Conservation (phyloP, 2,113 vertebrate species). For the Cryptotis parvus region DNA sequence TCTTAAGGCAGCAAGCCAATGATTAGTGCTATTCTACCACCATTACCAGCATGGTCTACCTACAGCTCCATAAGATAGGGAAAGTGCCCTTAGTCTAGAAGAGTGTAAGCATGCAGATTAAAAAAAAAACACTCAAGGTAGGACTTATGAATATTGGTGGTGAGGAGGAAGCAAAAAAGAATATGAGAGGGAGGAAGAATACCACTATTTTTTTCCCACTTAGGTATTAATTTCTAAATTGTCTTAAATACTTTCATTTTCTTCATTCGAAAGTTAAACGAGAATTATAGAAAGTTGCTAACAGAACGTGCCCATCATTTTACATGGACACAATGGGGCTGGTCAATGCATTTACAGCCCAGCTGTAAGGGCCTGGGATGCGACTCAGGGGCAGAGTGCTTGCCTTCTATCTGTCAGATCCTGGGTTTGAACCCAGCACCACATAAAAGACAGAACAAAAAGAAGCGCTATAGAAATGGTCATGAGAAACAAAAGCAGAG, state of each 20-base stretch:
- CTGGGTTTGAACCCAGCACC: no score
- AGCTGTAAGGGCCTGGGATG: background rate
- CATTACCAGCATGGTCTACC: background rate
- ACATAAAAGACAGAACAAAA: no score
- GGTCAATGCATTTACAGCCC: background rate
- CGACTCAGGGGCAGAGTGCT: no score
- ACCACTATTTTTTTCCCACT: background rate
- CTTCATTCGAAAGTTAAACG: conserved; percentile 2
- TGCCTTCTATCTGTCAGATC: no score
- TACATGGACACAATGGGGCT: background rate
- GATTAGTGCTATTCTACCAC: background rate
- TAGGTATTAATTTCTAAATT: background rate
- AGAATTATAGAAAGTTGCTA: conserved; percentile 20
- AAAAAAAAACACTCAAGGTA: background rate
- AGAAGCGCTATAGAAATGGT: no score
- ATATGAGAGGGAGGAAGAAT: no score
- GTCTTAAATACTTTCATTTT: background rate
- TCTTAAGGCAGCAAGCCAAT: background rate
- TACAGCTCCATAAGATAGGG: background rate
- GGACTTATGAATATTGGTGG: background rate
- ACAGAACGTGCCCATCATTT: background rate
- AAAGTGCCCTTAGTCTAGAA: background rate
- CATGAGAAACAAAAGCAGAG: no score
- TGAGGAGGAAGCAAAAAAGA: background rate
- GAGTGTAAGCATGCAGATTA: background rate